Evolutionary conservation across 2,113 vertebrate genomes (phyloP).

Genomic region (Caretta caretta): DNA sequence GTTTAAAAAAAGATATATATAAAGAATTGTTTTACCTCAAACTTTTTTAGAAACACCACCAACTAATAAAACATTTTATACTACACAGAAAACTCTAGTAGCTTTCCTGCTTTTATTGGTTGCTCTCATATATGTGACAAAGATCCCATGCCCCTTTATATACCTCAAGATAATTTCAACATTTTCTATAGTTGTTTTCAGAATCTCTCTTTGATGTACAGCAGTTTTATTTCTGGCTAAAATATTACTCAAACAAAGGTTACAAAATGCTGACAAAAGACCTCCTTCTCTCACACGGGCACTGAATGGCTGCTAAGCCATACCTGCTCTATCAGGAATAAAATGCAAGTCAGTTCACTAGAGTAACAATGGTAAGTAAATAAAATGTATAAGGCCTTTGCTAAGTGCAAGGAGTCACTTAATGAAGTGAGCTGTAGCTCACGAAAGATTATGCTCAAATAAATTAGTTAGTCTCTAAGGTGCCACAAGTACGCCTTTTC

Average conservation of each 20-base stretch:
- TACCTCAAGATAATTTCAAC: background rate
- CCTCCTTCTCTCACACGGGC: background rate
- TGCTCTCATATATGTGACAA: background rate
- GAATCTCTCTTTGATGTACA: constrained; percentile 35
- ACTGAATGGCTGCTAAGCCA: background rate
- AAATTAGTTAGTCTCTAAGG: too few relatives aligned
- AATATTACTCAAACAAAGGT: background rate
- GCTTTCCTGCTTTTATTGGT: background rate
- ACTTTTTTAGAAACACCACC: background rate
- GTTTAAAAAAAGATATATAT: background rate
- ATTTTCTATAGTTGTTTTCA: background rate
- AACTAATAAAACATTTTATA: background rate
- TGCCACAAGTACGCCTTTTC: too few relatives aligned
- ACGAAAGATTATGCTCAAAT: too few relatives aligned
- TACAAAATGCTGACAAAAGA: constrained; percentile 7
- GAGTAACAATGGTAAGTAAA: constrained; percentile 41
- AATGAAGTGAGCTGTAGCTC: too few relatives aligned
- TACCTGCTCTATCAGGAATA: constrained; percentile 10
- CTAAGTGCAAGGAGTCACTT: constrained; percentile 15
- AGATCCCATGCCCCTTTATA: background rate
- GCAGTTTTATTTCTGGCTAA: constrained; percentile 10
- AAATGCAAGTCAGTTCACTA: constrained; percentile 37
- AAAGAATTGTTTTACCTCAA: background rate
- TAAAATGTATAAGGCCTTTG: constrained; percentile 36
- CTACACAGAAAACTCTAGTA: rapidly evolving